Base-by-base conservation (phyloP, 2,113 vertebrate genomes). In the Dolichallabes microphthalmus region DNA sequence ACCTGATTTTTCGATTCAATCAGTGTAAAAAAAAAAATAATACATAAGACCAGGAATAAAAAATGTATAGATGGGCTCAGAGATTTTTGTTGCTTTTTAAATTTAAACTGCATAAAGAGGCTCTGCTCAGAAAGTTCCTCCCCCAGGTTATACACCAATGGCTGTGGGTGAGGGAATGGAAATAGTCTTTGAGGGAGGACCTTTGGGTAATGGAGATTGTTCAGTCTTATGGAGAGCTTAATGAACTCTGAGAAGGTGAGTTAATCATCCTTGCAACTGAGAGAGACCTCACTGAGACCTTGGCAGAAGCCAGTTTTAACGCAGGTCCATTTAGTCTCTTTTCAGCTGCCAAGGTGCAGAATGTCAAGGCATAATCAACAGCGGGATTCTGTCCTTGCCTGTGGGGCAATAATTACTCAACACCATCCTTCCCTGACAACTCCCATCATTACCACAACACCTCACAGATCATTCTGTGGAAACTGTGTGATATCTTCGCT, bases 341-440 rank as follows among this genome's bases (percentile, higher is more conserved):
- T 55, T 78, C 76, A 78, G 55, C 76, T 58, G 76, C 76, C 76
- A 78, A 58, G 76, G 53, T 78, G 76, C 27, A 78, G 55, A 78
- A 78, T 58, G 76, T 78, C 76, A 30, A 55, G 76, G 76, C 76
- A 78, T 58, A 58, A 78, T 78, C 53, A 58, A 78, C 76, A 78
- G 76, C 30, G 2, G 17, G 76, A 20, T 60, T 78, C 76, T 60
- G 13, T 58, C 17, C 73, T 35, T 35, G 55, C 55, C 30, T 60
- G 30, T 22, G 30, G 55, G 55, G 10, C 76, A 78, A 78, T 78
- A 60, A 78, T 78, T 78, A 35, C 55, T 22, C 30, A 78, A 78
- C 76, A 60, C 6, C 76, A 78, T 58, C 55, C 30, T 35, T 78
- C 55, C 30, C 11, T 22, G 76, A 60, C 22, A 60, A 60, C 30